phyloP scores from a whole-genome alignment of 1,140 invertebrate species.

The Homarus americanus region DNA sequence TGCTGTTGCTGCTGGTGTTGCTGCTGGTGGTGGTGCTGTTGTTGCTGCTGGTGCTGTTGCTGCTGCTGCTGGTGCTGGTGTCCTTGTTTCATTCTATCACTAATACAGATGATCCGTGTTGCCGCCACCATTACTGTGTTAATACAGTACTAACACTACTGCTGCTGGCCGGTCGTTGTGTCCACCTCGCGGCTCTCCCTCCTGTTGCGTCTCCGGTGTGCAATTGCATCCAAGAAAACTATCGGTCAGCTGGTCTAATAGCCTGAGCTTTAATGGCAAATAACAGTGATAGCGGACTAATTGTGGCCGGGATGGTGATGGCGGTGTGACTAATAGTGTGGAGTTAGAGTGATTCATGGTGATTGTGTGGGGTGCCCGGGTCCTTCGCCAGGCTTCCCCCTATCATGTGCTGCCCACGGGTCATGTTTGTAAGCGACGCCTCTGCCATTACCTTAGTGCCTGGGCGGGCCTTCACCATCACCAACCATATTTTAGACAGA shows the following conservation, averaged over 20 bases:
- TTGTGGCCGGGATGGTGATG: slow-evolving; percentile 32
- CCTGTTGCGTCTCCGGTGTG: background rate
- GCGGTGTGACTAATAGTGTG: slow-evolving; percentile 29
- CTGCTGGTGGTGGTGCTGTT: background rate
- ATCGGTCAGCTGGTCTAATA: background rate
- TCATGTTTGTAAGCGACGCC: too few species aligned
- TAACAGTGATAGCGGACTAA: slow-evolving; percentile 38
- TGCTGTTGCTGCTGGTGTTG: background rate
- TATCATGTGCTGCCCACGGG: too few species aligned
- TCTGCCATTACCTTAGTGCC: too few species aligned
- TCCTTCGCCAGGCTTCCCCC: too few species aligned
- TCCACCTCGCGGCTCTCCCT: background rate
- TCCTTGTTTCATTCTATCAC: background rate
- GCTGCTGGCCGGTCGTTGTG: too few species aligned
- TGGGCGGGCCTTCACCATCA: too few species aligned
- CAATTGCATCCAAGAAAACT: slow-evolving; percentile 2
- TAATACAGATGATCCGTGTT: background rate
- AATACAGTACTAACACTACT: background rate
- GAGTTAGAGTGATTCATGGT: slow-evolving; percentile 14
- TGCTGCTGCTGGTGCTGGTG: background rate
- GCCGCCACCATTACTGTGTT: background rate
- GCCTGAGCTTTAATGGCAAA: slow-evolving; percentile 24
- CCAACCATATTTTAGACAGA: too few species aligned
- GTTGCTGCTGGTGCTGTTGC: background rate
- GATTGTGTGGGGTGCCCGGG: slow-evolving; percentile 23